Evolutionary conservation across 2,113 vertebrate genomes (phyloP), one percentile per base, ranked within the genome.

Genomic region (Tetraodon nigroviridis): DNA sequence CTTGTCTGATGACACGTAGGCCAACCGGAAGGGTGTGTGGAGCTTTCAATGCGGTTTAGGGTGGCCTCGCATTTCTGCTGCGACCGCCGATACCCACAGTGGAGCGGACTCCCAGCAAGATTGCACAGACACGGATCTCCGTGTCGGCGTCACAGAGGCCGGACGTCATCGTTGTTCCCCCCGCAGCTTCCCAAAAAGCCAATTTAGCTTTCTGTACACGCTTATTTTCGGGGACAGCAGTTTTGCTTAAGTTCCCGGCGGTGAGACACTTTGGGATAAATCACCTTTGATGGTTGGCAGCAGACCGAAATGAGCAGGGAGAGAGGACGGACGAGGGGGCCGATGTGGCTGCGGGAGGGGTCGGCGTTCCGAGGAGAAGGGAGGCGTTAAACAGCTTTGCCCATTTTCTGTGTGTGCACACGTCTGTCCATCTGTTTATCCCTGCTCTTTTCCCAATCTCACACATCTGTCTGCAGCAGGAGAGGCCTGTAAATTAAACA

Each of bases 401-500:
- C 65, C 19, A n/a, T 75, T 60, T 51, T 72, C 61, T 57, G 40
- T 44, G 44, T 65, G 56, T 59, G 57, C 19, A 14, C 5, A 47
- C 52, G 18, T 7, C 19, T 29, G 56, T 75, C 73, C 58, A 63
- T 51, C 51, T 70, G 27, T 71, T 51, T 64, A 57, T 72, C 48
- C 67, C 50, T 20, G 1, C 67, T 46, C 32, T 13, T 52, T 37
- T 58, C 62, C 60, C 41, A 20, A 45, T 58, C 69, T 68, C 49
- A 55, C 62, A 72, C 71, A 69, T 81, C 55, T 58, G 68, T 70
- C 75, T 61, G 52, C 54, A 50, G 62, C 70, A 59, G 57, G 62
- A 53, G 53, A 54, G 47, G 53, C 46, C 0, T n/a, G 62, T 76
- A 66, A 81, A 83, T 80, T 76, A 78, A 81, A 83, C 73, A 77